Evolutionary conservation across 2,797 vertebrate species (phyloP).

Genomic region (Lepilemur septentrionalis): DNA sequence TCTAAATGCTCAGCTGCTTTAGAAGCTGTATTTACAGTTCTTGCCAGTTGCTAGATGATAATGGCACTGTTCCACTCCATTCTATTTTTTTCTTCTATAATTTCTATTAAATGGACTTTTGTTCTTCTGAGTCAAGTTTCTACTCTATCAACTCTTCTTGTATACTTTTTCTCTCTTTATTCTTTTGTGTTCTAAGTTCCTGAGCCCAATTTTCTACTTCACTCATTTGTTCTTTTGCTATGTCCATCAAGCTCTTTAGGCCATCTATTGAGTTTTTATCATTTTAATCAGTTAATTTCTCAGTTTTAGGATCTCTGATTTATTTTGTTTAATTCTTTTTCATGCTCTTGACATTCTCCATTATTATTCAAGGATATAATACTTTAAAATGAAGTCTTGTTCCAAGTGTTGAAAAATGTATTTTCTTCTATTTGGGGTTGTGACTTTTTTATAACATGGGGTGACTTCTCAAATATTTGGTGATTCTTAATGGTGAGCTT

Average conservation of each 20-base stretch:
- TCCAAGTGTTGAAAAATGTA: not conserved
- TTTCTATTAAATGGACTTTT: not conserved
- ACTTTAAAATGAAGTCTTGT: not conserved
- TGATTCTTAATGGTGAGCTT: not conserved
- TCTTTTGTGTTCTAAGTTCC: not conserved
- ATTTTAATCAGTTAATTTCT: not conserved
- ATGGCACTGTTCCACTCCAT: not conserved
- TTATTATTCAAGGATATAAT: not conserved
- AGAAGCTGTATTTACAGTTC: not conserved
- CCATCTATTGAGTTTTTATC: not conserved
- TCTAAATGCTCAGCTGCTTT: not conserved
- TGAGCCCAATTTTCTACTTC: not conserved
- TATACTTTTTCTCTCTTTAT: not conserved
- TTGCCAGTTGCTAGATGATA: not conserved
- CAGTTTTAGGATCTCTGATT: not conserved
- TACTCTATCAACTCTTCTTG: not conserved
- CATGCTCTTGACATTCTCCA: not conserved
- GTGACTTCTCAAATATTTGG: not conserved
- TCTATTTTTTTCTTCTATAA: not conserved
- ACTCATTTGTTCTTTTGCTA: not conserved
- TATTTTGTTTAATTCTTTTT: not conserved
- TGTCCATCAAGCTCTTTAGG: not conserved
- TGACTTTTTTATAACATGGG: not conserved
- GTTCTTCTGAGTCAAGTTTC: not conserved
- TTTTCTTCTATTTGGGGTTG: not conserved